Percentiles rank a stretch among this genome's conserved stretches.
phyloP scores from a whole-genome alignment of 2,888 invertebrate species.

The Phasia obesa region DNA sequence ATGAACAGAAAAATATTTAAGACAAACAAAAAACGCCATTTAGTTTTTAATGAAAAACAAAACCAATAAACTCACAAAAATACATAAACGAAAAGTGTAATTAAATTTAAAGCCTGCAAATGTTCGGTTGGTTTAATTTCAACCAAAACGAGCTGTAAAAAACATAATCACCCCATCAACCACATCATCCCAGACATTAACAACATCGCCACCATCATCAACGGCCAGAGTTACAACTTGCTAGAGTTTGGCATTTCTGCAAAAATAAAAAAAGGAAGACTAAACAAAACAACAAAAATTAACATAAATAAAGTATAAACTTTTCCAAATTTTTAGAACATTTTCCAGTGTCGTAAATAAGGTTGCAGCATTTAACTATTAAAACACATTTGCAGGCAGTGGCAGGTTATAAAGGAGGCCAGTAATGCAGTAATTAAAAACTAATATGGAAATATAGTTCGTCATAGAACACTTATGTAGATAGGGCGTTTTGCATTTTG shows the following conservation, averaged over 20 bases:
- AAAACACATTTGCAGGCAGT: conserved; percentile 3
- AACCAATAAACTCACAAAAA: background rate
- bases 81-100: conserved; percentile 50
- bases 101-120: conserved; percentile 65
- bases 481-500: too few species aligned
- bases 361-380: conserved; percentile 10
- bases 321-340: conserved; percentile 33
- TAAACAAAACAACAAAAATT: conserved; percentile 36
- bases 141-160: conserved; percentile 33
- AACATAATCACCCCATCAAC: conserved; percentile 52
- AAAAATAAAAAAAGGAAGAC: background rate
- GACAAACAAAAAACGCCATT: background rate
- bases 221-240: conserved; percentile 14
- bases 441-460: too few species aligned
- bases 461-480: too few species aligned
- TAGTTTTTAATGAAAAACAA: background rate
- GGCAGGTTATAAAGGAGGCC: background rate
- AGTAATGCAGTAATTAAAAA: background rate
- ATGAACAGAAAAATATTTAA: background rate
- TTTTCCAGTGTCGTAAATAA: conserved; percentile 10
- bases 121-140: conserved; percentile 51
- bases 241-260: conserved; percentile 4
- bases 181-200: conserved; percentile 4
- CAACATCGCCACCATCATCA: background rate
- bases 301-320: conserved; percentile 64